These are phyloP conservation scores for Tipula unca DNA, from an alignment of 2,888 invertebrate genomes.

Conservation along the genomic window DNA sequence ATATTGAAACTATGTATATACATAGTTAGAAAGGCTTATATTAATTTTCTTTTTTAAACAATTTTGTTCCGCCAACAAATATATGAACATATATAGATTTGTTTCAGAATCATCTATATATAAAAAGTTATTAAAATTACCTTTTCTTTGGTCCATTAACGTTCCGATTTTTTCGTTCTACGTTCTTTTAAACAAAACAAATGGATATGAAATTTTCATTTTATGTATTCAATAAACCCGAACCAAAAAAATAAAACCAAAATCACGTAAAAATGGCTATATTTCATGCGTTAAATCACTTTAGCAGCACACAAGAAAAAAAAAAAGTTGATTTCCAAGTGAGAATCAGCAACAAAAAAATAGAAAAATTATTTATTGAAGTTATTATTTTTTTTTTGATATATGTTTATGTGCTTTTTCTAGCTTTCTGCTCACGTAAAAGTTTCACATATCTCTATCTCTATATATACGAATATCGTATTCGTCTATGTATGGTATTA, in stretches of 20 bases:
- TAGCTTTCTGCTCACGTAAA: constrained; percentile 4
- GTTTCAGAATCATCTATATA: not conserved
- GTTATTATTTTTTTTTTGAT: not conserved
- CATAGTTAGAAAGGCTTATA: not conserved
- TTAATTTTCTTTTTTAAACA: not conserved
- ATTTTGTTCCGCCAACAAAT: not conserved
- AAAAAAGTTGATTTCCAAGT: not conserved
- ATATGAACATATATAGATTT: not conserved
- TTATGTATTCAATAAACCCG: not conserved
- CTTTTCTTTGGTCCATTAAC: constrained; percentile 8
- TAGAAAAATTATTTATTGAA: not conserved
- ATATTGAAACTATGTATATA: no score
- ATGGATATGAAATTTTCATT: not conserved
- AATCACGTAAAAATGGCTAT: not conserved
- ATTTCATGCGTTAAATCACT: constrained; percentile 14
- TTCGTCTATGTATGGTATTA: not conserved
- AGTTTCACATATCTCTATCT: not conserved
- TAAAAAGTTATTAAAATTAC: not conserved
- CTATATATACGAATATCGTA: not conserved
- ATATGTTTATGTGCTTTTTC: not conserved
- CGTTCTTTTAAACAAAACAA: not conserved
- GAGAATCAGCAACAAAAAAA: not conserved
- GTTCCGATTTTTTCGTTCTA: not conserved
- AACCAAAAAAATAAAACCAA: not conserved
- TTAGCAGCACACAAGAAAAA: not conserved